A percentile compares a stretch with the other conserved stretches of the same genome.
Evolutionary conservation across 2,888 invertebrate species (phyloP).

Genomic region (Hanleya hanleyi): DNA sequence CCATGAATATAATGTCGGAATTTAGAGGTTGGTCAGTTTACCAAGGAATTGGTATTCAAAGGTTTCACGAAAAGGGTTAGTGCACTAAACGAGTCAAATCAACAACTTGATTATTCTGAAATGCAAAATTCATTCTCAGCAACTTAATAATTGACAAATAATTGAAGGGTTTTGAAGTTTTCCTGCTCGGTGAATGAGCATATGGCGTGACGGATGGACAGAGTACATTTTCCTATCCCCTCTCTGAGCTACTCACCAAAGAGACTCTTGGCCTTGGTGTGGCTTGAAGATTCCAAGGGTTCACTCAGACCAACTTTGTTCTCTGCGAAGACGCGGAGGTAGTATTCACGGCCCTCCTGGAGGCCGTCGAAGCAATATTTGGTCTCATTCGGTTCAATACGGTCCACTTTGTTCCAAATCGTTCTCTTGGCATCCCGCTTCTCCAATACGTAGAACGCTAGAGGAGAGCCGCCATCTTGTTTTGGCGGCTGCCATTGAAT

Average conservation of each 20-base stretch:
- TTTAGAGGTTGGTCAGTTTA: no score
- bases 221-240: no score
- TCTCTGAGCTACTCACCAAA: constrained; percentile 32
- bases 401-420: constrained; percentile 42
- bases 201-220: no score
- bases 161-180: no score
- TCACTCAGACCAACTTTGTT: constrained; percentile 90
- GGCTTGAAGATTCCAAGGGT: constrained; percentile 38
- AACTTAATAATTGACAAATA: no score
- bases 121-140: no score
- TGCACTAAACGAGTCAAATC: no score
- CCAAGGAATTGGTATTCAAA: no score
- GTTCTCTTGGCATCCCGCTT: constrained; percentile 39
- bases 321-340: constrained; percentile 66
- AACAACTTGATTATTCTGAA: no score
- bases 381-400: constrained; percentile 34
- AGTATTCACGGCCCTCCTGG: constrained; percentile 52
- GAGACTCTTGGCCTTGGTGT: constrained; percentile 14
- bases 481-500: constrained; percentile 45
- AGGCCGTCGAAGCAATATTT: constrained; percentile 40
- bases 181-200: no score
- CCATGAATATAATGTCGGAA: no score
- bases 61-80: no score
- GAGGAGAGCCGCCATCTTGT: constrained; percentile 49
- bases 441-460: constrained; percentile 58